Percentiles rank a stretch among this genome's conserved stretches.
These are phyloP conservation scores for Leucoraja erinaceus DNA, from an alignment of 2,113 vertebrate species.

Conservation along the genomic window DNA sequence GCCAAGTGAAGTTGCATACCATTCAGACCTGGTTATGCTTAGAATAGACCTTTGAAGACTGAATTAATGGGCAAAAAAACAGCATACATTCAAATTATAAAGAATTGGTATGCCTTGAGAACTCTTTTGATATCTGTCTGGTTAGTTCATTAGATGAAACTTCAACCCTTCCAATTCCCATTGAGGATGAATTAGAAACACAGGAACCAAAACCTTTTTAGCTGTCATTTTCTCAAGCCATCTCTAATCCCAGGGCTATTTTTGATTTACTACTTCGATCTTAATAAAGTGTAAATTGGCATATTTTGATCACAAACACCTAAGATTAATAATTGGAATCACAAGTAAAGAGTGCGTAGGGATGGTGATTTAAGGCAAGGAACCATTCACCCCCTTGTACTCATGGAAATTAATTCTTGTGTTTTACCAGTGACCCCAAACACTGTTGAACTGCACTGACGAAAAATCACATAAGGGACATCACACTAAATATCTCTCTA, in stretches of 20 bases:
- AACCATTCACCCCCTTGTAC: background rate
- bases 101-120: background rate
- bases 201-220: background rate
- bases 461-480: background rate
- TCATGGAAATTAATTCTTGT: background rate
- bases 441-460: background rate
- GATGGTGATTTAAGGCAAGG: background rate
- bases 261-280: background rate
- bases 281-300: constrained; percentile 3
- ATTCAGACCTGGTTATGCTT: background rate
- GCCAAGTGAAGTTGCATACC: background rate
- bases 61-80: background rate
- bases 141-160: background rate
- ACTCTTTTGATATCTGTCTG: constrained; percentile 14
- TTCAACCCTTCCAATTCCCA: background rate
- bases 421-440: background rate
- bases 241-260: background rate
- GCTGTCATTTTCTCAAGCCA: background rate
- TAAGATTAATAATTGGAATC: background rate
- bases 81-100: background rate
- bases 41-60: background rate
- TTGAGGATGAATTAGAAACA: background rate
- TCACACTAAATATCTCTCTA: background rate
- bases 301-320: background rate
- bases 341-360: background rate